Conservation (phyloP, 2,113 vertebrate species). For the Cranoglanis bouderius region DNA sequence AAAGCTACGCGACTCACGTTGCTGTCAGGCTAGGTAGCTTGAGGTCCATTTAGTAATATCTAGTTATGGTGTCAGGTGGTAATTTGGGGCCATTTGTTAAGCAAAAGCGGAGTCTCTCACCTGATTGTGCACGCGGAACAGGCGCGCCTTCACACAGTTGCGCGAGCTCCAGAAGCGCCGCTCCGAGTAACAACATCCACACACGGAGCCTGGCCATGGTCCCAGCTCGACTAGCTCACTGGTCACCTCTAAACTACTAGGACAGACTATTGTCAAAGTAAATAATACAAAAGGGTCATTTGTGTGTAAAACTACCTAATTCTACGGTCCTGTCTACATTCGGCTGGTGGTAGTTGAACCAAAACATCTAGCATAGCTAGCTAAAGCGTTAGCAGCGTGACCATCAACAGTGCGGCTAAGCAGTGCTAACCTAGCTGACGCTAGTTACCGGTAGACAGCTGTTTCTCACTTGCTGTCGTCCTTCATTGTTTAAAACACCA, state of each 20-base stretch:
- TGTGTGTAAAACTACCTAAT: background rate
- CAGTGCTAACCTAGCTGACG: conserved; percentile 66
- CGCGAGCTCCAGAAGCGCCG: conserved; percentile 64
- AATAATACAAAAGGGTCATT: conserved; percentile 21
- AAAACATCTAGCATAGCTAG: conserved; percentile 35
- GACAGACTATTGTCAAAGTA: conserved; percentile 14
- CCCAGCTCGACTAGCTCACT: conserved; percentile 53
- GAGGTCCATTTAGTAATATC: background rate
- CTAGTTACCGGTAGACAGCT: conserved; percentile 55
- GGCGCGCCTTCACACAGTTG: conserved; percentile 67
- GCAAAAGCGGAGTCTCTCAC: conserved; percentile 57
- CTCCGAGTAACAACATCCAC: conserved; percentile 66
- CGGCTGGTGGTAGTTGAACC: background rate
- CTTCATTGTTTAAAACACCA: conserved; percentile 56
- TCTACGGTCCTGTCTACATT: background rate
- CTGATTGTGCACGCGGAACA: conserved; percentile 64
- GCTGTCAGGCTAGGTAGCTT: background rate
- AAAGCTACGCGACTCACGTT: background rate
- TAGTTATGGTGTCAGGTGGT: background rate
- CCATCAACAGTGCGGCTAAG: conserved; percentile 39
- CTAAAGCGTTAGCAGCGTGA: conserved; percentile 35
- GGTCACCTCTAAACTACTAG: conserved; percentile 18
- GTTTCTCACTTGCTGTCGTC: conserved; percentile 32
- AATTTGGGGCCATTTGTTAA: background rate
- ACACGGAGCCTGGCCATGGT: conserved; percentile 70